Conservation (phyloP, 2,113 vertebrate species). For the Dipodomys spectabilis region DNA sequence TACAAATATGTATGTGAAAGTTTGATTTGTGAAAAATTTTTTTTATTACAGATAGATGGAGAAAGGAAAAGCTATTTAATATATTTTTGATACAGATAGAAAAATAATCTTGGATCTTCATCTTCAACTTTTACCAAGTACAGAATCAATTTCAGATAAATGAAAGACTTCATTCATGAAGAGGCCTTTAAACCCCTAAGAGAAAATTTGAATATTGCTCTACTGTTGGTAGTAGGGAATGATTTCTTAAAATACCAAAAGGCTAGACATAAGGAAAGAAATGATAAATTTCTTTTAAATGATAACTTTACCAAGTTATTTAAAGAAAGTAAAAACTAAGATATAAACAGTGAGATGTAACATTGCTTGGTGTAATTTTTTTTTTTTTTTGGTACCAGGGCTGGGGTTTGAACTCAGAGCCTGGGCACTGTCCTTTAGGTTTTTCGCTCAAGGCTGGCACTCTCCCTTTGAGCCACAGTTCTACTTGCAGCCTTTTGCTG, state of each 20-base stretch:
- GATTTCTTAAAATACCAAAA: not conserved
- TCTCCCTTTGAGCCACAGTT: no score
- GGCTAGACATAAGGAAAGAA: not conserved
- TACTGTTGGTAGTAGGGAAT: not conserved
- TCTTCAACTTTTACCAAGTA: not conserved
- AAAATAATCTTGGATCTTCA: not conserved
- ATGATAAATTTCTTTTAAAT: conserved; percentile 7
- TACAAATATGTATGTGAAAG: not conserved
- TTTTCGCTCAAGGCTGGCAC: no score
- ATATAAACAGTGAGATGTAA: not conserved
- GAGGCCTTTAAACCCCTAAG: not conserved
- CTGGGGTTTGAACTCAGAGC: no score
- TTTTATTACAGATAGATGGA: not conserved
- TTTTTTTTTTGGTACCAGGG: no score
- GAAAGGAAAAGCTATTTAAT: not conserved
- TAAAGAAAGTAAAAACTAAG: conserved; percentile 17
- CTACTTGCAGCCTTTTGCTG: no score
- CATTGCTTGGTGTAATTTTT: no score
- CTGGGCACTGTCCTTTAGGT: no score
- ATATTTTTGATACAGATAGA: not conserved
- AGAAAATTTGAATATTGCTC: not conserved
- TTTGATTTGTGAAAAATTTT: no score
- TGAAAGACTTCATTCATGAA: not conserved
- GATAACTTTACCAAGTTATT: conserved; percentile 21
- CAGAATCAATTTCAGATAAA: not conserved